Evolutionary conservation across 2,113 vertebrate species (phyloP).

Genomic region (Mellivora capensis): DNA sequence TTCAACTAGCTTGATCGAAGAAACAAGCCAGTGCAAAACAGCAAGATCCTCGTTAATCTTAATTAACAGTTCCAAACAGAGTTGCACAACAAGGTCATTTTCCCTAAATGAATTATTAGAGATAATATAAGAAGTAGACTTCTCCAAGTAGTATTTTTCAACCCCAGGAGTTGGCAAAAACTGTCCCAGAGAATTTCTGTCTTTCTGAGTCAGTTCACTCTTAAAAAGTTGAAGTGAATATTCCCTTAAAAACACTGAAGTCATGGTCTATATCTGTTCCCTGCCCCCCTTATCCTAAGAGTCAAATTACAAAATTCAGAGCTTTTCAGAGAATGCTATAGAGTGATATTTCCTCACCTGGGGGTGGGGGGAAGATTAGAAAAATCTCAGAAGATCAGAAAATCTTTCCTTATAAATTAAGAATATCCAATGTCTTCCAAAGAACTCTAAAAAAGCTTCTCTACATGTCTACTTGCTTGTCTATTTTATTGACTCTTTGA

Average conservation of each 20-base stretch:
- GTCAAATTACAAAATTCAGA: background rate
- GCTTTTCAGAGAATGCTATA: background rate
- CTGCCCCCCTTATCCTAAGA: background rate
- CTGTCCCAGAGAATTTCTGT: background rate
- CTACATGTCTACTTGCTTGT: background rate
- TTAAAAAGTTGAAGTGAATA: background rate
- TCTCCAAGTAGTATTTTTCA: background rate
- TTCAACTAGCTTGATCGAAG: conserved; percentile 55
- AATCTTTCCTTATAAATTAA: background rate
- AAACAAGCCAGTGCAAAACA: conserved; percentile 58
- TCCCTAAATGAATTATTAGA: conserved; percentile 70
- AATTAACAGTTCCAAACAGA: conserved; percentile 60
- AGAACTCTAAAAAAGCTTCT: background rate
- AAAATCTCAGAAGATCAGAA: background rate
- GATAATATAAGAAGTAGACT: conserved; percentile 47
- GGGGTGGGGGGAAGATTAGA: background rate
- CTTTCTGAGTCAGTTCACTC: conserved; percentile 6
- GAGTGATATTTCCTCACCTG: background rate
- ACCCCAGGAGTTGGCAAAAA: conserved; percentile 44
- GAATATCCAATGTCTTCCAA: background rate
- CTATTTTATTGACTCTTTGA: background rate
- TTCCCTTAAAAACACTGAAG: background rate
- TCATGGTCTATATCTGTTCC: background rate
- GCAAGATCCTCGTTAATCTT: conserved; percentile 69
- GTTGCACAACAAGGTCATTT: conserved; percentile 68